phyloP scores from a whole-genome alignment of 2,113 vertebrate genomes.

The Pica pica region DNA sequence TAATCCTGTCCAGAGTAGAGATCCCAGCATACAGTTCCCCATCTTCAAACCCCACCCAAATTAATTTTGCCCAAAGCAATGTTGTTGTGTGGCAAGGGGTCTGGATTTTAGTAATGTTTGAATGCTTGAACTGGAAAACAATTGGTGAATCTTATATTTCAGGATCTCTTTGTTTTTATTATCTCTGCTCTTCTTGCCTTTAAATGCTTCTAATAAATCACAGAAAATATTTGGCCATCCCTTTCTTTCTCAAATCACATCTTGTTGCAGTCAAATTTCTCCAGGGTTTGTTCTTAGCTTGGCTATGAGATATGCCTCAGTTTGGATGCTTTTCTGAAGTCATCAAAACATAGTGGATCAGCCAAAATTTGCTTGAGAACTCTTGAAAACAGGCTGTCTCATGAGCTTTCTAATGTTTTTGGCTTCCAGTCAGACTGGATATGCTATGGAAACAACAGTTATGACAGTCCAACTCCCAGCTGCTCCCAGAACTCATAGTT shows the following conservation, averaged over 20 bases:
- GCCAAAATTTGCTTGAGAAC: slow-evolving; percentile 32
- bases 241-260: not conserved
- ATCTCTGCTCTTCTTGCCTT: not conserved
- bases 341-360: not conserved
- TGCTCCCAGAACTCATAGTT: not conserved
- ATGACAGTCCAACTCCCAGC: not conserved
- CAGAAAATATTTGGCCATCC: not conserved
- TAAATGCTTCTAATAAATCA: not conserved
- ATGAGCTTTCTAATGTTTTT: slow-evolving; percentile 32
- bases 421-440: slow-evolving; percentile 47
- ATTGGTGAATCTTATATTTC: not conserved
- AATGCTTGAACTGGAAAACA: not conserved
- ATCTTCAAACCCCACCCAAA: not conserved
- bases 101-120: not conserved
- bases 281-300: not conserved
- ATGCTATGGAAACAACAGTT: slow-evolving; percentile 53
- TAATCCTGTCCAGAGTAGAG: not conserved
- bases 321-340: slow-evolving; percentile 20
- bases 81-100: not conserved
- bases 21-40: not conserved
- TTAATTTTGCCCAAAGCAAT: not conserved
- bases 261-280: not conserved
- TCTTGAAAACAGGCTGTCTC: slow-evolving; percentile 40
- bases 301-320: not conserved
- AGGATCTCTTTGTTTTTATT: not conserved